These are phyloP conservation scores for Synanthedon formicaeformis DNA, from an alignment of 2,888 invertebrate genomes.

Conservation along the genomic window DNA sequence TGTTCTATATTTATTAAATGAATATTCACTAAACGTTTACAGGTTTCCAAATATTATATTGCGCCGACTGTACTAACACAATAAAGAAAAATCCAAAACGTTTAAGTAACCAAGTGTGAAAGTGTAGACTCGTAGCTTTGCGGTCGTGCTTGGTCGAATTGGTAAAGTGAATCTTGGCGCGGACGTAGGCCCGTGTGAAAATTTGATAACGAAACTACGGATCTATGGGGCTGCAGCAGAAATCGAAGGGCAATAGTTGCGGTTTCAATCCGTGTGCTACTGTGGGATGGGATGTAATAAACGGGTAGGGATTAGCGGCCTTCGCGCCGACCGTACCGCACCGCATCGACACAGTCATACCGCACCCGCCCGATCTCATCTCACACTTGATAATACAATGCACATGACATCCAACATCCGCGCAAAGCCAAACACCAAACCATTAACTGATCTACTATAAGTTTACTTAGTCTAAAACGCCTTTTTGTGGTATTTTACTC, in stretches of 20 bases:
- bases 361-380: slow-evolving; percentile 9
- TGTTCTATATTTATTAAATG: too few species aligned
- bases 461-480: too few species aligned
- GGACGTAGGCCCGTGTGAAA: slow-evolving; percentile 61
- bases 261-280: slow-evolving; percentile 63
- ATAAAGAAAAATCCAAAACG: slow-evolving; percentile 14
- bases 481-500: too few species aligned
- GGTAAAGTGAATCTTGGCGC: slow-evolving; percentile 63
- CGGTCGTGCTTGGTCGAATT: slow-evolving; percentile 64
- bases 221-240: slow-evolving; percentile 58
- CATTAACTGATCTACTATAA: too few species aligned
- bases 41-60: too few species aligned
- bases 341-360: slow-evolving; percentile 2
- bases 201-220: slow-evolving; percentile 68
- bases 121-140: slow-evolving; percentile 39
- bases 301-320: slow-evolving; percentile 48
- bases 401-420: not conserved
- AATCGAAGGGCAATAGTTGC: slow-evolving; percentile 53
- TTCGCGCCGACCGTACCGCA: slow-evolving; percentile 11
- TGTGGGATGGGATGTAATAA: slow-evolving; percentile 65
- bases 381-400: slow-evolving; percentile 3
- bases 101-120: slow-evolving; percentile 19
- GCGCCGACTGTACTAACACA: slow-evolving; percentile 26
- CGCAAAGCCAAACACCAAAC: slow-evolving; percentile 1
- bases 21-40: too few species aligned